Evolutionary conservation across 1,140 invertebrate species (phyloP).

Genomic region (Sipha flava): DNA sequence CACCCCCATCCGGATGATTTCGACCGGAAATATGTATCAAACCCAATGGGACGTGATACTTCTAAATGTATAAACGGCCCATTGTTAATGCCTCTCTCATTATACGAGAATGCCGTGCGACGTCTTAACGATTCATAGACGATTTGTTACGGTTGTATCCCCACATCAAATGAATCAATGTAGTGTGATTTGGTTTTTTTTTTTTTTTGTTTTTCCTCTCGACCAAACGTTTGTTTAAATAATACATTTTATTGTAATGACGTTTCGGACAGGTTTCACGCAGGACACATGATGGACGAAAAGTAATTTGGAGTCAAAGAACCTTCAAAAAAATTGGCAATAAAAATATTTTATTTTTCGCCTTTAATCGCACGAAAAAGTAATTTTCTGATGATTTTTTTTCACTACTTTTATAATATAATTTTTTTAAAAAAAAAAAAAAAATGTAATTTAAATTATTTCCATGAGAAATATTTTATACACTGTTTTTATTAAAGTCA

Average conservation of each 20-base stretch:
- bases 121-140: no score
- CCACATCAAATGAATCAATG: no score
- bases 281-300: not conserved
- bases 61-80: not conserved
- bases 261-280: not conserved
- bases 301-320: not conserved
- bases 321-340: not conserved
- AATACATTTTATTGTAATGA: no score
- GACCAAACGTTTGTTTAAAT: no score
- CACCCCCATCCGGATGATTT: not conserved
- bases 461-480: not conserved
- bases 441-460: constrained; percentile 26
- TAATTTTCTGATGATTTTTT: not conserved
- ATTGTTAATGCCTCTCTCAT: no score
- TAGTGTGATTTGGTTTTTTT: no score
- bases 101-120: no score
- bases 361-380: not conserved
- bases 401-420: not conserved
- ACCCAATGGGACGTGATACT: not conserved
- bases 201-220: no score
- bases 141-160: no score
- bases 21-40: not conserved
- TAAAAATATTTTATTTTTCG: not conserved
- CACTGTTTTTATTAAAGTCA: not conserved
- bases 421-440: not conserved